Percentiles rank a stretch among this genome's conserved stretches.
phyloP scores from a whole-genome alignment of 2,113 vertebrate genomes.

The Rhinoderma darwinii region DNA sequence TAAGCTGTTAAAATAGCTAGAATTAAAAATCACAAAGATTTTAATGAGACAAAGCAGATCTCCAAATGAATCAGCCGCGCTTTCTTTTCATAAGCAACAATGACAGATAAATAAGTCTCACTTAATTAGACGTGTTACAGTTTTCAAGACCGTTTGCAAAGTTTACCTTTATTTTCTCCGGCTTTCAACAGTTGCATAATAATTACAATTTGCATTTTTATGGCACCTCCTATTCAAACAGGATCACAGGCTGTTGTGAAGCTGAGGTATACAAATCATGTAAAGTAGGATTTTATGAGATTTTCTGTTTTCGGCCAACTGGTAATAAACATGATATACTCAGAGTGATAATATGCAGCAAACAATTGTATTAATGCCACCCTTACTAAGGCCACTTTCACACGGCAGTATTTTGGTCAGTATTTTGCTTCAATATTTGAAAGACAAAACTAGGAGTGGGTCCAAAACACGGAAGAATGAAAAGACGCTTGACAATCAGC shows the following conservation, averaged over 20 bases:
- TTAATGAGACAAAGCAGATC: conserved; percentile 36
- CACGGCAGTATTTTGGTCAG: no score
- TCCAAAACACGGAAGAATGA: no score
- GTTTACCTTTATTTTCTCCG: conserved; percentile 54
- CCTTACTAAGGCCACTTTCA: no score
- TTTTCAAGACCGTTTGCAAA: conserved; percentile 45
- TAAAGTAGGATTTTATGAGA: conserved; percentile 48
- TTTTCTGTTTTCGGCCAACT: conserved; percentile 36
- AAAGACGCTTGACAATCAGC: no score
- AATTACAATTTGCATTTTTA: conserved; percentile 59
- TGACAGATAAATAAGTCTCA: conserved; percentile 57
- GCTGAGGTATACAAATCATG: conserved; percentile 53
- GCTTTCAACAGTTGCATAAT: conserved; percentile 46
- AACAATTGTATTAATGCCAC: conserved; percentile 13
- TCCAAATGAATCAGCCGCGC: conserved; percentile 30
- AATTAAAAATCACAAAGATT: conserved; percentile 5
- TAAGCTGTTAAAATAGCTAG: conserved; percentile 2
- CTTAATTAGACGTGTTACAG: conserved; percentile 51
- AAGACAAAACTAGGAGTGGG: no score
- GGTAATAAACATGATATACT: conserved; percentile 35
- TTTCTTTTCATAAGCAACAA: conserved; percentile 39
- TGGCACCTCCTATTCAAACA: conserved; percentile 45
- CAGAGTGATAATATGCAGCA: background rate
- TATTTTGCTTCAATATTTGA: no score
- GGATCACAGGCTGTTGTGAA: conserved; percentile 34